Evolutionary conservation across 2,888 invertebrate species (phyloP).

Genomic region (Alentia gelatinosa): DNA sequence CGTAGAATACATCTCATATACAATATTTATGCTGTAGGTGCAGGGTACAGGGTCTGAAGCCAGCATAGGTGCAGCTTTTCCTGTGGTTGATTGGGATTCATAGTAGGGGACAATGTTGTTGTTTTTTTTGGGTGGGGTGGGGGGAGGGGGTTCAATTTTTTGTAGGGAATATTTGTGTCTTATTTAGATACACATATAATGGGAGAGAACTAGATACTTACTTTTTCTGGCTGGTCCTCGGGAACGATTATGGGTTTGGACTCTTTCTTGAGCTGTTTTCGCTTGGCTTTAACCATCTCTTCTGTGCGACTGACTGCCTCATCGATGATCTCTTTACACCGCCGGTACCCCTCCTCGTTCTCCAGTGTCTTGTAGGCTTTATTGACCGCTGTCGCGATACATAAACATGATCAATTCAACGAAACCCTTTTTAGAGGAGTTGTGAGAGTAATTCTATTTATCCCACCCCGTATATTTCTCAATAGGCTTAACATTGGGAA

Average conservation of each 20-base stretch:
- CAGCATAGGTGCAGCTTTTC: too few relatives aligned
- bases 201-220: constrained; percentile 62
- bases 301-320: constrained; percentile 97
- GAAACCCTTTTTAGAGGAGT: too few relatives aligned
- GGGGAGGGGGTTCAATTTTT: not conserved
- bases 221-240: constrained; percentile 84
- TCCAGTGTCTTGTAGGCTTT: constrained; percentile 97
- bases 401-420: too few relatives aligned
- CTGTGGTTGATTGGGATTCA: too few relatives aligned
- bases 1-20: too few relatives aligned
- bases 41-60: too few relatives aligned
- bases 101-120: not conserved
- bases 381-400: constrained; percentile 87
- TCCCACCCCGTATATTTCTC: too few relatives aligned
- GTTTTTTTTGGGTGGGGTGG: too few relatives aligned
- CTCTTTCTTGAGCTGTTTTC: constrained; percentile 91
- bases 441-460: too few relatives aligned
- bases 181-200: too few relatives aligned
- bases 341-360: constrained; percentile 94
- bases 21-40: too few relatives aligned
- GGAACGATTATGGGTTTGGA: constrained; percentile 89
- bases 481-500: too few relatives aligned
- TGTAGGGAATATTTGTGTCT: not conserved
- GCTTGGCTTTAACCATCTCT: constrained; percentile 85
- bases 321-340: constrained; percentile 97